phyloP scores from a whole-genome alignment of 2,113 vertebrate genomes.

The Burhinus oedicnemus region DNA sequence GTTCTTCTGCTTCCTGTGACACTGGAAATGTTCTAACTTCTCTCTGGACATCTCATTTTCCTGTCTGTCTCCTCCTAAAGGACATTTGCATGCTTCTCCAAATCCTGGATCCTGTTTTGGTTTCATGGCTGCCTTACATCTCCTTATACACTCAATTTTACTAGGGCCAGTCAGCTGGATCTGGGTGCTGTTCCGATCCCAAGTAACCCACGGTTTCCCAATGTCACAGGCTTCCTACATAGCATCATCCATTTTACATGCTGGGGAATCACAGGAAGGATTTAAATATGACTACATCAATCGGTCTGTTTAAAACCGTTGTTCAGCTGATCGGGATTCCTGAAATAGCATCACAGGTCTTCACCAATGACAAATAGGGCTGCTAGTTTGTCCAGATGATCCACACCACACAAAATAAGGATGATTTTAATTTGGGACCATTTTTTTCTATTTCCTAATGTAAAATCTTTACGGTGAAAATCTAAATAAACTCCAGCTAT shows the following conservation, averaged over 20 bases:
- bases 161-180: not conserved
- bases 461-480: not conserved
- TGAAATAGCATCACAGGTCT: not conserved
- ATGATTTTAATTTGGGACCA: not conserved
- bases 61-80: not conserved
- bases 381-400: not conserved
- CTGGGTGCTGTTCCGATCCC: not conserved
- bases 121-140: not conserved
- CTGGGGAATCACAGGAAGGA: not conserved
- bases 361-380: not conserved
- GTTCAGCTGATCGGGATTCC: not conserved
- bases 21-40: not conserved
- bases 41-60: not conserved
- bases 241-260: not conserved
- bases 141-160: rapidly evolving
- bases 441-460: not conserved
- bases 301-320: not conserved
- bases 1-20: not conserved
- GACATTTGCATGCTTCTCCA: not conserved
- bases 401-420: not conserved
- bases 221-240: not conserved
- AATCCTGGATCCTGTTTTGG: not conserved
- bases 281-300: not conserved
- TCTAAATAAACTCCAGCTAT: conserved; percentile 41
- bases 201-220: not conserved